Conservation (phyloP, 2,888 invertebrate genomes). For the Xestia rhomboidea region DNA sequence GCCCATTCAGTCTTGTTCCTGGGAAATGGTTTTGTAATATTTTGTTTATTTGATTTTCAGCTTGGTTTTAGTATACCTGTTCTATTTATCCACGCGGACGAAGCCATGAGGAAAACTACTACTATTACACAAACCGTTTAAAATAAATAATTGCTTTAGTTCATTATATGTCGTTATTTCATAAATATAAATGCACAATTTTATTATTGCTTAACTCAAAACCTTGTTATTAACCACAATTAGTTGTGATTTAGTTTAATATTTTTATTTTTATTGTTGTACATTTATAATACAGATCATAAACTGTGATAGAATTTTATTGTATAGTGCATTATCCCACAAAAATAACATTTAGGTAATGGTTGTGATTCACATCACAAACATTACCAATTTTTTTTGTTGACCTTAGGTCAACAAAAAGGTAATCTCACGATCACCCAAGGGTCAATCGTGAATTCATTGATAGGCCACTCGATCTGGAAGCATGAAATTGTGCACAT, state of each 20-base stretch:
- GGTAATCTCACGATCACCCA: not conserved
- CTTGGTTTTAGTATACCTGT: not conserved
- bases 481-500: too few species aligned
- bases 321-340: not conserved
- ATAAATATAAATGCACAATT: not conserved
- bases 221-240: not conserved
- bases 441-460: too few species aligned
- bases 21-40: not conserved
- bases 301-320: not conserved
- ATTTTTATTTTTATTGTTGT: not conserved
- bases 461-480: too few species aligned
- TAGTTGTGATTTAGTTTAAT: not conserved
- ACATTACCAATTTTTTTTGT: too few species aligned
- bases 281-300: not conserved
- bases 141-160: slow-evolving; percentile 20
- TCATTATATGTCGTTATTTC: not conserved
- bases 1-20: not conserved
- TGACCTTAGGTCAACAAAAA: too few species aligned
- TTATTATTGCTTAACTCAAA: slow-evolving; percentile 2
- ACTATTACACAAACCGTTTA: not conserved
- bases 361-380: not conserved
- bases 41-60: not conserved
- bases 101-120: not conserved
- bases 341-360: not conserved
- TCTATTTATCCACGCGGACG: not conserved